These are phyloP conservation scores for Epinephelus coioides DNA, from an alignment of 2,797 vertebrate species.

Conservation along the genomic window DNA sequence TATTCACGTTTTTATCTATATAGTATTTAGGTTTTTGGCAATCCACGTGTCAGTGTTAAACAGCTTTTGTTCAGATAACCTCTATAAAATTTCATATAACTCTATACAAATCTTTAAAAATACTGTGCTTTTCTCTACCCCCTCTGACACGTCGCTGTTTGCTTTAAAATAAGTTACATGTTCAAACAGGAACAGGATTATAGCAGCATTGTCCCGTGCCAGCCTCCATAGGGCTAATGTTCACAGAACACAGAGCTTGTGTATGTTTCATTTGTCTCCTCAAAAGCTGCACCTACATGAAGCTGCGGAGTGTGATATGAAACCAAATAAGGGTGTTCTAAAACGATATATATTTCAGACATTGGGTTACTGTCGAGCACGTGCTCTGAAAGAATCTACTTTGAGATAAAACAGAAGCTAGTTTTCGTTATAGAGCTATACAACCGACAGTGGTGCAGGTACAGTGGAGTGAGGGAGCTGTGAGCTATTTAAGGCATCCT, in stretches of 20 bases:
- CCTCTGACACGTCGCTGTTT: slow-evolving; percentile 64
- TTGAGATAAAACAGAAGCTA: slow-evolving; percentile 21
- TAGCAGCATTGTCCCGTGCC: slow-evolving; percentile 82
- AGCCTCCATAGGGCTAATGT: slow-evolving; percentile 72
- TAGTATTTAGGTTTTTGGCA: slow-evolving; percentile 81
- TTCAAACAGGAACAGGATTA: slow-evolving; percentile 75
- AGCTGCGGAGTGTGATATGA: slow-evolving; percentile 49
- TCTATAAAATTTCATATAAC: slow-evolving; percentile 89
- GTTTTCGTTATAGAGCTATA: neutral
- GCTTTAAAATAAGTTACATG: slow-evolving; percentile 74
- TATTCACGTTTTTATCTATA: slow-evolving; percentile 72
- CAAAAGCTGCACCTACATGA: slow-evolving; percentile 41
- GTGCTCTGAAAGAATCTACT: slow-evolving; percentile 41
- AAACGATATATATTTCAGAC: slow-evolving; percentile 23
- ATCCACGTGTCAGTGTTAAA: slow-evolving; percentile 80
- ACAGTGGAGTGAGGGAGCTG: neutral
- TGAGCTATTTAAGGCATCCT: slow-evolving; percentile 68
- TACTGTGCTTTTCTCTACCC: slow-evolving; percentile 86
- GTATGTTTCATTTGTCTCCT: slow-evolving; percentile 61
- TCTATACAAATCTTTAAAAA: slow-evolving; percentile 90
- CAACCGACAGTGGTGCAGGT: slow-evolving; percentile 22
- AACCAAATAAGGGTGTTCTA: slow-evolving; percentile 32
- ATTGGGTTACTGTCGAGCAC: slow-evolving; percentile 37
- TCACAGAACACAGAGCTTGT: slow-evolving; percentile 81
- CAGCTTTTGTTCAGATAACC: slow-evolving; percentile 77